These are phyloP conservation scores for Hassar affinis DNA, from an alignment of 2,113 vertebrate species.

Conservation along the genomic window DNA sequence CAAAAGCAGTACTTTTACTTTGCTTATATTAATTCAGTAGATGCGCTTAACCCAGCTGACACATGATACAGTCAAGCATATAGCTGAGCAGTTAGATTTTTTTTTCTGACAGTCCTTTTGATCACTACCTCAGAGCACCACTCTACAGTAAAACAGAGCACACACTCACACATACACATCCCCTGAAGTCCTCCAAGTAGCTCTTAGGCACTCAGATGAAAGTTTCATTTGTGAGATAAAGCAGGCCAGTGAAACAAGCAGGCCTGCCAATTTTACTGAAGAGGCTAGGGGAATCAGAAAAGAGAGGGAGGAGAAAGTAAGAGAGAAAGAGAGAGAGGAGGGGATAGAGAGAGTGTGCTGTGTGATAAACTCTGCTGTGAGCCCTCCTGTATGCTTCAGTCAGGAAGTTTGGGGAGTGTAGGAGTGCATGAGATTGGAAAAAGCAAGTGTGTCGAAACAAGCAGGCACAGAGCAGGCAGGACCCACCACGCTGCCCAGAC, in stretches of 20 bases:
- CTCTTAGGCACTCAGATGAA: constrained; percentile 62
- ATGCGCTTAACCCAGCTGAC: neutral
- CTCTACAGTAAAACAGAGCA: constrained; percentile 48
- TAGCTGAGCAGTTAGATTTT: neutral
- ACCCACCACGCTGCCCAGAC: constrained; percentile 56
- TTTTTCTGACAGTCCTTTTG: neutral
- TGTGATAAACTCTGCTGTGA: constrained; percentile 73
- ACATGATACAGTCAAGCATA: neutral
- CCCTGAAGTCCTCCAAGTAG: constrained; percentile 57
- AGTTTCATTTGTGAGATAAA: constrained; percentile 77
- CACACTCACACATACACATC: constrained; percentile 51
- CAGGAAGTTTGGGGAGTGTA: constrained; percentile 61
- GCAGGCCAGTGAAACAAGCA: constrained; percentile 66
- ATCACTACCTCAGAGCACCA: constrained; percentile 32
- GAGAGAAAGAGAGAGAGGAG: constrained; percentile 38
- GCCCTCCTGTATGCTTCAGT: constrained; percentile 69
- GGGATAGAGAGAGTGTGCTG: constrained; percentile 57
- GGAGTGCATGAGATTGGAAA: constrained; percentile 54
- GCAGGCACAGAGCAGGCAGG: constrained; percentile 48
- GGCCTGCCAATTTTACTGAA: constrained; percentile 67
- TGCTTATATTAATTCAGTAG: neutral
- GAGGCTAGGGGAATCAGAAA: constrained; percentile 44
- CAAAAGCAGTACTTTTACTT: neutral
- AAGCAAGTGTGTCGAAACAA: constrained; percentile 39
- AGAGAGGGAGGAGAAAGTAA: constrained; percentile 38